A percentile compares a stretch with the other conserved stretches of the same genome.
Evolutionary conservation across 2,888 invertebrate species (phyloP).

Genomic region (Itoplectis maculator): DNA sequence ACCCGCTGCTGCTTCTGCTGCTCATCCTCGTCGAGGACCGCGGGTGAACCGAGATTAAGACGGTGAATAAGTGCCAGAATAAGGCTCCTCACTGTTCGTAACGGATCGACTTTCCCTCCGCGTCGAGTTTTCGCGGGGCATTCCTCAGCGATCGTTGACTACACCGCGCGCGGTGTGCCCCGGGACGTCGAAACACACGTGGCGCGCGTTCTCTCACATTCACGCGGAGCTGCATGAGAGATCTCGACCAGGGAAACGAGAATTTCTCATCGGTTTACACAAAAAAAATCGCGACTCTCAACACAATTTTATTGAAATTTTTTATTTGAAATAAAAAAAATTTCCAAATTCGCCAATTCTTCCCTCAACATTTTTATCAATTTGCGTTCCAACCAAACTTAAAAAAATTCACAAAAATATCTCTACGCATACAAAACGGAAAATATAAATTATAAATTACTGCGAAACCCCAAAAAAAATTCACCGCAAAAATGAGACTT

Average conservation of each 20-base stretch:
- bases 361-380: background rate
- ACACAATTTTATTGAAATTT: too few relatives aligned
- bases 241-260: background rate
- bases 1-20: slow-evolving; percentile 42
- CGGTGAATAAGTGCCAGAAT: slow-evolving; percentile 35
- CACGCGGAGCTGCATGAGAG: slow-evolving; percentile 19
- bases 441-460: too few relatives aligned
- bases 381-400: too few relatives aligned
- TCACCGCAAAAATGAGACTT: too few relatives aligned
- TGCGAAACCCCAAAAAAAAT: too few relatives aligned
- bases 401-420: too few relatives aligned
- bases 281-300: background rate
- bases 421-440: too few relatives aligned
- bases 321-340: background rate
- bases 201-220: too few relatives aligned
- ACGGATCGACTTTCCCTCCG: slow-evolving; percentile 50
- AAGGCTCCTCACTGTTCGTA: slow-evolving; percentile 63
- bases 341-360: background rate
- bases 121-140: slow-evolving; percentile 47
- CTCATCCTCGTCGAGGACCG: slow-evolving; percentile 1
- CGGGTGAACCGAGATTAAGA: slow-evolving; percentile 40
- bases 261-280: background rate
- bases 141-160: slow-evolving; percentile 41
- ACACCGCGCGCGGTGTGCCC: too few relatives aligned
- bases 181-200: background rate